Conservation (phyloP, 2,888 invertebrate genomes). For the Lochmaea capreae region DNA sequence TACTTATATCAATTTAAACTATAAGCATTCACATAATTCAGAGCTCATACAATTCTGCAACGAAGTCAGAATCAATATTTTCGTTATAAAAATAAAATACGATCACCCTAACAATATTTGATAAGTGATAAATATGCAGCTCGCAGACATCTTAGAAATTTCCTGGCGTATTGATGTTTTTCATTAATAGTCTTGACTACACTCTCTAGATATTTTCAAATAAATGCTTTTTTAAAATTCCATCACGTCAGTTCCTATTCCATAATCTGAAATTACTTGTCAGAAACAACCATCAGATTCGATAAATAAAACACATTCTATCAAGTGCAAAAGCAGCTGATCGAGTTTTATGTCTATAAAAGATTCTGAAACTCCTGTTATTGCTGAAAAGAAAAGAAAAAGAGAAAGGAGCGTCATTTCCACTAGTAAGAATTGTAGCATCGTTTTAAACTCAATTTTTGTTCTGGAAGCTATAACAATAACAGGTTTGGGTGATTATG, state of each 20-base stretch:
- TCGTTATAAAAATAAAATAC: too few species aligned
- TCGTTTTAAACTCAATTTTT: conserved; percentile 5
- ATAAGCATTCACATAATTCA: too few species aligned
- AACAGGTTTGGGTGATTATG: background rate
- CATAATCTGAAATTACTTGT: conserved; percentile 18
- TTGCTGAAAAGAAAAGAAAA: background rate
- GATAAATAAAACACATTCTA: conserved; percentile 12
- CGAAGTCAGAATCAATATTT: too few species aligned
- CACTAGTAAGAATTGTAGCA: background rate
- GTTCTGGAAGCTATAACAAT: background rate
- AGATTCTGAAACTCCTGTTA: background rate
- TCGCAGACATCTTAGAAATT: background rate
- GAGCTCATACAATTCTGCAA: too few species aligned
- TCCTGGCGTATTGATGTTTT: background rate
- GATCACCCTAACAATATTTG: too few species aligned
- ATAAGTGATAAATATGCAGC: background rate
- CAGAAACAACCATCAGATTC: conserved; percentile 11
- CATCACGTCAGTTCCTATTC: conserved; percentile 14
- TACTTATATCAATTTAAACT: too few species aligned
- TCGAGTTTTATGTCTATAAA: conserved; percentile 3
- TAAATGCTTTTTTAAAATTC: background rate
- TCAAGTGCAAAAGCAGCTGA: conserved; percentile 3
- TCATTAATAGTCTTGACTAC: background rate
- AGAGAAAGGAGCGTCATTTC: background rate
- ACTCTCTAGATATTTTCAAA: background rate